Evolutionary conservation across 2,797 vertebrate genomes (phyloP), one percentile per base, ranked within the genome.

Genomic region (Paedocypris micromegethes): DNA sequence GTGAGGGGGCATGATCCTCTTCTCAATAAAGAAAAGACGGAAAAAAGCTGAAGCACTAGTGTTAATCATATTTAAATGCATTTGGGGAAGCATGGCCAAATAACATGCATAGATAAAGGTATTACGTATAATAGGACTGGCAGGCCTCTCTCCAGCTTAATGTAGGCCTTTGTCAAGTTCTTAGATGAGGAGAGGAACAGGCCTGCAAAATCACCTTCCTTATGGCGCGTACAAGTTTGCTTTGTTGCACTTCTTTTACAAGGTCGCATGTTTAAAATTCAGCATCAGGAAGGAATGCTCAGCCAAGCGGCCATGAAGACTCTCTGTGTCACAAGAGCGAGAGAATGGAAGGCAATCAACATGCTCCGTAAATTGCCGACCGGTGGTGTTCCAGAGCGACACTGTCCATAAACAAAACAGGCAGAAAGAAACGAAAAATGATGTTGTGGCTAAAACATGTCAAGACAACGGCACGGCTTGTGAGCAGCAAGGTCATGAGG

Each of bases 141-240:
- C 82, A 80, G 79, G 85, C 83, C 81, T 76, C 76, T 80, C 68
- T 57, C 68, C 69, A 75, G 86, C 87, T 88, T 88, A 87, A 87
- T 89, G 88, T 73, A 44, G 72, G 75, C 77, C 83, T 85, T 88
- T 90, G 87, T 68, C 73, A 61, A 68, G 50, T 68, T 49, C 64
- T 80, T 54, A 40, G 75, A 79, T 77, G 81, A 86, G 83, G 84
- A 67, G 72, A 69, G 64, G 76, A 68, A 79, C 64, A 81, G 76
- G 68, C 23, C 66, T 48, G 65, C 46, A 57, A 66, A 76, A 77
- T 76, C 72, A 59, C 70, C 68, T 68, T 75, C 46, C 64, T 55
- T 56, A 78, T 72, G 68, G 68, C 42, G 5, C 44, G 63, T 58
- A 79, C 75, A 82, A 81, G 70, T 75, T 68, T 40, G 62, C 70